Base-by-base conservation (phyloP, 2,113 vertebrate species). In the Pipra filicauda region DNA sequence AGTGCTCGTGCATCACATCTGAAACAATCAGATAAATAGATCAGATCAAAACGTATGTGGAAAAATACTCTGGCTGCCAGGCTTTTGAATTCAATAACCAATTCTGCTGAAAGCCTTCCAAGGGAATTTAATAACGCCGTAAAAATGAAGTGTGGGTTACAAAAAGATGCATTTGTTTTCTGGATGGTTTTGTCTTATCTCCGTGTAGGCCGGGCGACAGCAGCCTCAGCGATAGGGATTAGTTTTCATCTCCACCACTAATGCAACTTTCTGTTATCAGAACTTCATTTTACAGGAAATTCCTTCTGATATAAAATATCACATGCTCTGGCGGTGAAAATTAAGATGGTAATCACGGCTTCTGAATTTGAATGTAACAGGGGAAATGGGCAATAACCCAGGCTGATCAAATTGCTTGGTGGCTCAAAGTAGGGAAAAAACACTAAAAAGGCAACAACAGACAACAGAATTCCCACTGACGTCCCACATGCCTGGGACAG, bases 81-180 rank as follows among this genome's bases (percentile, higher is more conserved):
- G 91, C 81, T 81, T 89, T 85, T 80, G 65, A 87, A 94, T 96
- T 91, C 93, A 95, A 92, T 89, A 94, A 84, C 72, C 84, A 81
- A 44, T 93, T 91, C 76, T 67, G 85, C 87, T 87, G 91, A 95
- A 78, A 96, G 87, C 81, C 57, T 95, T 87, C 84, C 52, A 66
- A 37, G 91, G 87, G 77, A 89, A 94, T 92, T 89, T 77, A 95
- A 78, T 94, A 85, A 85, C 0, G 7, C 70, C 2, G 5, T 84
- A 87, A 94, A 84, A 92, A 96, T 95, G 89, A 96, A 95, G 76
- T 51, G 84, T 77, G 77, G 73, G 39, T 78, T 83, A 84, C 86
- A 51, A 83, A 85, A 83, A 81, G 89, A 85, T 70, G 85, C 88
- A 43, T 96, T 94, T 93, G 41, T 93, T 95, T 93, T 73, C 79